Conservation (phyloP, 92 coral and sea anemone species). For the Zoanthus solanderi region DNA sequence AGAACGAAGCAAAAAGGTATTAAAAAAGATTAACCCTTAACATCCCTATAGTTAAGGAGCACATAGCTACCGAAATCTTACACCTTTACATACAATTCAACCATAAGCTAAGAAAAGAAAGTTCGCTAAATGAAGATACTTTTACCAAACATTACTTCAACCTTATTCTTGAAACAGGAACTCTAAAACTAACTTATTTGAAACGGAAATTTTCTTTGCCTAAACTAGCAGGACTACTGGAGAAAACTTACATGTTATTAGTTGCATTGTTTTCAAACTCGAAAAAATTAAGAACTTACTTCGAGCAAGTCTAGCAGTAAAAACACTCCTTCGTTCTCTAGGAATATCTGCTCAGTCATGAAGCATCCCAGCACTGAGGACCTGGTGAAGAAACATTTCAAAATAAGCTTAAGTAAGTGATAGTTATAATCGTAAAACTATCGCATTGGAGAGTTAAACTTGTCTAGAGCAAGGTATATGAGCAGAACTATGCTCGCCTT, state of each 20-base stretch:
- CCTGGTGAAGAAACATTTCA: slow-evolving; percentile 54
- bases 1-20: neutral
- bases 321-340: slow-evolving; percentile 94
- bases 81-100: too few relatives aligned
- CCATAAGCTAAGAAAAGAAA: too few relatives aligned
- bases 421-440: neutral
- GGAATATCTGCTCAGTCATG: slow-evolving; percentile 88
- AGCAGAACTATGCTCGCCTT: too few relatives aligned
- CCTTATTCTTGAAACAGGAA: too few relatives aligned
- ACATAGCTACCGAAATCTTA: too few relatives aligned
- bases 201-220: too few relatives aligned
- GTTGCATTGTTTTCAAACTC: neutral
- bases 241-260: neutral
- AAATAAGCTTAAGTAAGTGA: neutral
- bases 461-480: too few relatives aligned
- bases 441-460: neutral
- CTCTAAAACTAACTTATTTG: too few relatives aligned
- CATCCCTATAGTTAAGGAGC: too few relatives aligned
- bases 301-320: slow-evolving; percentile 88
- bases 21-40: neutral
- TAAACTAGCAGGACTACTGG: too few relatives aligned
- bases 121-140: too few relatives aligned
- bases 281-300: slow-evolving; percentile 49
- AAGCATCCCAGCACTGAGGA: slow-evolving; percentile 94
- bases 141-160: too few relatives aligned